Evolutionary conservation across 2,797 vertebrate species (phyloP).

Genomic region (Aratinga solstitialis): DNA sequence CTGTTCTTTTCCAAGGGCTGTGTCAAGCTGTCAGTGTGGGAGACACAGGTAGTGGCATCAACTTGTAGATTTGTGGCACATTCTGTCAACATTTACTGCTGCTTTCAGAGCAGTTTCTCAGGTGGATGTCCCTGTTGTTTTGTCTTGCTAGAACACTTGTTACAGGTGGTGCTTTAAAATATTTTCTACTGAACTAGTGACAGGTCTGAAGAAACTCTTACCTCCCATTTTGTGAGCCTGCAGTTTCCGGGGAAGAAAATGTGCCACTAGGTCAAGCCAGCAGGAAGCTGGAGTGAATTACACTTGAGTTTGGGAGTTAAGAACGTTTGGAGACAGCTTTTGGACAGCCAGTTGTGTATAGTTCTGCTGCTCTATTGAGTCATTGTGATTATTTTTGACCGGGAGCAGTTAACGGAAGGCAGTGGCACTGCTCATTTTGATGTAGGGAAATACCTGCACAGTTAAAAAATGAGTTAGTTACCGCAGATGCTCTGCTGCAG

Average conservation of each 20-base stretch:
- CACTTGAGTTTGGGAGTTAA: not conserved
- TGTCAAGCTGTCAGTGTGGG: not conserved
- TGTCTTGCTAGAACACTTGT: not conserved
- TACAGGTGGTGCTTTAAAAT: no score
- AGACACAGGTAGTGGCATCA: not conserved
- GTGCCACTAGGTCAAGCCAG: rapidly evolving
- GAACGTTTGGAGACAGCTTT: not conserved
- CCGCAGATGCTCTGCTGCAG: not conserved
- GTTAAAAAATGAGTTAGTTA: not conserved
- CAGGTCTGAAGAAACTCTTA: not conserved
- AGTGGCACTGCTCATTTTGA: not conserved
- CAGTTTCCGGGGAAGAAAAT: not conserved
- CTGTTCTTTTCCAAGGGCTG: not conserved
- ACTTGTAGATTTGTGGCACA: not conserved
- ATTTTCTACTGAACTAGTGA: no score
- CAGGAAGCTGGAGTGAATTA: not conserved
- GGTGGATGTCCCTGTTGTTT: not conserved
- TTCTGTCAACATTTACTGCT: not conserved
- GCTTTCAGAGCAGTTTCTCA: not conserved
- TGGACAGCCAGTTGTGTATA: not conserved
- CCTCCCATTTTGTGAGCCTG: not conserved
- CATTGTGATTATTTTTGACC: not conserved
- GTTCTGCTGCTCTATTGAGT: not conserved
- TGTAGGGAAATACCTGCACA: not conserved
- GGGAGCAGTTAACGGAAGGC: no score